phyloP scores from a whole-genome alignment of 2,797 vertebrate species.

The Enteromius fasciolatus region DNA sequence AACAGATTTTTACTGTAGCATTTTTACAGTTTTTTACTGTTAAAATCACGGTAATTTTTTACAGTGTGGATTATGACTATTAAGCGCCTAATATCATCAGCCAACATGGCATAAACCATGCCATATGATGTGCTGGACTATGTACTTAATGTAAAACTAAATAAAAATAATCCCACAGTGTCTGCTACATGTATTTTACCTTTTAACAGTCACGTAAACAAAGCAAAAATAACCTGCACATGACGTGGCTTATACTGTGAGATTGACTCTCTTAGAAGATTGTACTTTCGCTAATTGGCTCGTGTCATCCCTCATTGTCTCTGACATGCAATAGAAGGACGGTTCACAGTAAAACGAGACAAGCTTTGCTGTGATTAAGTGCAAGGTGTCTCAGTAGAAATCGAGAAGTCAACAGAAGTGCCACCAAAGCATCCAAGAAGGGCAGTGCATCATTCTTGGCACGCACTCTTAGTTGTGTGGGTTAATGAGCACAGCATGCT shows the following conservation, averaged over 20 bases:
- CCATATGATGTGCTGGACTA: neutral
- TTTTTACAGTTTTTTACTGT: no score
- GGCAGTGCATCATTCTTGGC: neutral
- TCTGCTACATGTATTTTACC: neutral
- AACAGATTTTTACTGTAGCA: no score
- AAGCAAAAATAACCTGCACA: neutral
- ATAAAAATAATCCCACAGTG: neutral
- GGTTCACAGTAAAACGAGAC: constrained; percentile 13
- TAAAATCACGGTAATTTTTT: no score
- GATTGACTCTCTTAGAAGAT: constrained; percentile 56
- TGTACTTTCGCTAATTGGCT: constrained; percentile 58
- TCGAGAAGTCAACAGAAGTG: constrained; percentile 4
- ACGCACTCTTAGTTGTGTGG: neutral
- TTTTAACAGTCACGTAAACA: neutral
- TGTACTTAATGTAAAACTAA: neutral
- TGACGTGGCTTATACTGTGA: constrained; percentile 28
- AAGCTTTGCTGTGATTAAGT: constrained; percentile 21
- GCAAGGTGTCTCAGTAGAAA: constrained; percentile 10
- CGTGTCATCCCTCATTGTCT: constrained; percentile 62
- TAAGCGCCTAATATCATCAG: neutral
- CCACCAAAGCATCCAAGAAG: neutral
- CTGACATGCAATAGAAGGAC: constrained; percentile 37
- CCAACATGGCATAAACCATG: neutral
- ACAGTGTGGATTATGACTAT: neutral
- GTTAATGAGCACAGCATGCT: neutral